These are phyloP conservation scores for Terrapene triunguis DNA, from an alignment of 2,113 vertebrate species.

Conservation along the genomic window DNA sequence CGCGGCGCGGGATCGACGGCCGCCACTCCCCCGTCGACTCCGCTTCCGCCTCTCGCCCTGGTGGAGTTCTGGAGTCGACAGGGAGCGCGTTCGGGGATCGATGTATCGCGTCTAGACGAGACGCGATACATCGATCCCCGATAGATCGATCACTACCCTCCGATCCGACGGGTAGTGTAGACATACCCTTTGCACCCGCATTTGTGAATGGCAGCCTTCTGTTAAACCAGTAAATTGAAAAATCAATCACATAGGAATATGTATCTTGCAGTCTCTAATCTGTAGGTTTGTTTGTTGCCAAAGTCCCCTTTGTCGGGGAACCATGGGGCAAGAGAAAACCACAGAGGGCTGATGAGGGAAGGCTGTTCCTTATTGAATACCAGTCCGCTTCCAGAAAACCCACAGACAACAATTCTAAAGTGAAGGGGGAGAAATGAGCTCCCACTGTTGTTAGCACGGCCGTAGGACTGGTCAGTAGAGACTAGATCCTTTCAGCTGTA, in stretches of 20 bases:
- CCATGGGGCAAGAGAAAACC: not conserved
- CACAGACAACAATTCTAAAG: not conserved
- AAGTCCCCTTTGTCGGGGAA: not conserved
- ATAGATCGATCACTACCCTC: no score
- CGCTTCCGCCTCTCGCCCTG: no score
- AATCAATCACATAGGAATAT: not conserved
- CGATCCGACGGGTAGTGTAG: no score
- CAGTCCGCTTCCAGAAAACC: conserved; percentile 15
- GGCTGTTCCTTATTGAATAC: conserved; percentile 7
- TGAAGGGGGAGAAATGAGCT: not conserved
- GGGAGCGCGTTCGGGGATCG: no score
- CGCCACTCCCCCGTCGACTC: no score
- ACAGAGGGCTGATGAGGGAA: not conserved
- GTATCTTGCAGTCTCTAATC: conserved; percentile 21
- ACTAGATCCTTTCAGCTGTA: not conserved
- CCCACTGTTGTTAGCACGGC: not conserved
- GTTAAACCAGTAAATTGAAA: conserved; percentile 39
- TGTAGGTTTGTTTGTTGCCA: not conserved
- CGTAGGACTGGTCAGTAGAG: conserved; percentile 41
- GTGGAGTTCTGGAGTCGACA: no score
- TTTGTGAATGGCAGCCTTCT: not conserved
- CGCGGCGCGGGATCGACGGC: no score
- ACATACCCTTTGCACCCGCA: not conserved
- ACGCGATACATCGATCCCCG: no score
- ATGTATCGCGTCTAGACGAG: no score